These are phyloP conservation scores for Miltochrista miniata DNA, from an alignment of 2,888 invertebrate genomes.

Conservation along the genomic window DNA sequence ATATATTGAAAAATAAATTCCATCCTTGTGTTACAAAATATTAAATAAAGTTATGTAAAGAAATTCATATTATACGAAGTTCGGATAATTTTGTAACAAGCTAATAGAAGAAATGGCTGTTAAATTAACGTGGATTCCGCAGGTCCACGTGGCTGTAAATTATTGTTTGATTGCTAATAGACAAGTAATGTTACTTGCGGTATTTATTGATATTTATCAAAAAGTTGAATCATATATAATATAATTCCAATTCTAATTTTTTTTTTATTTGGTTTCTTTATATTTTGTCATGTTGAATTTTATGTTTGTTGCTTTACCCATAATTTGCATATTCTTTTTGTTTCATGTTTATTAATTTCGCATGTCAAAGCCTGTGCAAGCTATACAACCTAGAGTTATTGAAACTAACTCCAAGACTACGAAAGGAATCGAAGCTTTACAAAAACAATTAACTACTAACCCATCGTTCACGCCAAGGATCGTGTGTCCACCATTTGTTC, in stretches of 20 bases:
- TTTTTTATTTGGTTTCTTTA: neutral
- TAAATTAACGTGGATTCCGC: too few relatives aligned
- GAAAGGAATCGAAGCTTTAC: constrained; percentile 69
- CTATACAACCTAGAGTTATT: constrained; percentile 80
- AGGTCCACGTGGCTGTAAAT: too few relatives aligned
- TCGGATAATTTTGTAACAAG: too few relatives aligned
- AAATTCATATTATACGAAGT: too few relatives aligned
- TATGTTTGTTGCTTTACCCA: constrained; percentile 45
- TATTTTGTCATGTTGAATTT: neutral
- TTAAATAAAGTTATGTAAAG: too few relatives aligned
- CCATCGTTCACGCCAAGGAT: constrained; percentile 77
- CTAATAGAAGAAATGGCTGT: too few relatives aligned
- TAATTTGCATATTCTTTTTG: constrained; percentile 67
- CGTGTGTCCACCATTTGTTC: constrained; percentile 75
- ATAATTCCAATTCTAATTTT: too few relatives aligned
- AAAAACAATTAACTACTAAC: constrained; percentile 77
- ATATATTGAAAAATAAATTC: too few relatives aligned
- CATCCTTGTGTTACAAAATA: too few relatives aligned
- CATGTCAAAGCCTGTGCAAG: constrained; percentile 81
- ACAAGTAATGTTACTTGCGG: neutral
- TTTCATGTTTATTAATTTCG: constrained; percentile 64
- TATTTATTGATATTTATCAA: too few relatives aligned
- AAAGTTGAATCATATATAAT: too few relatives aligned
- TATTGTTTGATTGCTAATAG: too few relatives aligned
- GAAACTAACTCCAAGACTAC: constrained; percentile 63